Percentiles rank a stretch among this genome's conserved stretches.
Conservation (phyloP, 2,888 invertebrate species). For the Archips xylosteana region DNA sequence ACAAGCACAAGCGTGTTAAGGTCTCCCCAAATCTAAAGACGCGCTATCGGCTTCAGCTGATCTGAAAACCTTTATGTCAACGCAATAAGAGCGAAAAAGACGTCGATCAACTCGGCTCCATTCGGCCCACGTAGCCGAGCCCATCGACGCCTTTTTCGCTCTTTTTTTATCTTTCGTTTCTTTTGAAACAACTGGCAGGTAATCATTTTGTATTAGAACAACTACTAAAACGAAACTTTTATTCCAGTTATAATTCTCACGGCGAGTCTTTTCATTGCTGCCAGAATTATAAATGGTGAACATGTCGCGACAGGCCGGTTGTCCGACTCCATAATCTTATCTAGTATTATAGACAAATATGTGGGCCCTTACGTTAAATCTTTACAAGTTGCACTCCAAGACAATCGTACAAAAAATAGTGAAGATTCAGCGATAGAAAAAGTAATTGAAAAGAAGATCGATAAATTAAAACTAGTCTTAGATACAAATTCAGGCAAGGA, state of each 20-base stretch:
- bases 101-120: too few species aligned
- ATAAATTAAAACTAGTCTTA: slow-evolving; percentile 55
- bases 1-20: too few species aligned
- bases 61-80: too few species aligned
- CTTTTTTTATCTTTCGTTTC: too few species aligned
- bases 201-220: too few species aligned
- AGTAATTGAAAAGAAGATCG: slow-evolving; percentile 56
- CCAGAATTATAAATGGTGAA: slow-evolving; percentile 3
- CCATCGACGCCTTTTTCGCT: too few species aligned
- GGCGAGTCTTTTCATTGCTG: not conserved
- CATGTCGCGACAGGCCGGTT: slow-evolving; percentile 14
- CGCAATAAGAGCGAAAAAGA: too few species aligned
- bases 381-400: slow-evolving; percentile 7
- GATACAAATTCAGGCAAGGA: slow-evolving; percentile 46
- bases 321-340: slow-evolving; percentile 47
- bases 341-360: slow-evolving; percentile 53
- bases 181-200: not conserved
- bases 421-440: slow-evolving; percentile 49
- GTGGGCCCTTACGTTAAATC: slow-evolving; percentile 54
- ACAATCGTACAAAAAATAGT: slow-evolving; percentile 19
- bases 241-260: slow-evolving; percentile 18
- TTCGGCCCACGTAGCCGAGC: too few species aligned
- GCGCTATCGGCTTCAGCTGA: too few species aligned
- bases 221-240: not conserved
- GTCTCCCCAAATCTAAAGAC: too few species aligned